Conservation (phyloP, 2,113 vertebrate genomes). For the Coturnix japonica region DNA sequence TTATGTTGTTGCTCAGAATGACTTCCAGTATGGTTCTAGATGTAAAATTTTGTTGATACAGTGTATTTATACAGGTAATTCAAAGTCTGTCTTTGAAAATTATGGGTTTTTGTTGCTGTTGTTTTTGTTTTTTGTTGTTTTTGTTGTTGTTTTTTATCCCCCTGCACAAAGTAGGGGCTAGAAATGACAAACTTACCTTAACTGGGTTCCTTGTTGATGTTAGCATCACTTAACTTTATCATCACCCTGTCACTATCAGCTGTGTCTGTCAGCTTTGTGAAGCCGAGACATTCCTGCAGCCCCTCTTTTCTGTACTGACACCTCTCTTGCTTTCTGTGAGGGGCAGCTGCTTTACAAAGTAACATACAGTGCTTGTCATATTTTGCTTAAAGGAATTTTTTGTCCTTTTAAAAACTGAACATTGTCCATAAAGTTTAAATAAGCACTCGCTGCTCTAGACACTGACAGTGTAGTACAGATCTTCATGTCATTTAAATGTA, state of each 20-base stretch:
- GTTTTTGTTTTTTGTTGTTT: no score
- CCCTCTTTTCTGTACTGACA: slow-evolving; percentile 27
- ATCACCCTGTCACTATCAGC: slow-evolving; percentile 37
- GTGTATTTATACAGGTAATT: not conserved
- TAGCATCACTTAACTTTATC: slow-evolving; percentile 6
- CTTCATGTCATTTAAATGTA: not conserved
- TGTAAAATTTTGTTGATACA: not conserved
- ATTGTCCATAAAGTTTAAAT: not conserved
- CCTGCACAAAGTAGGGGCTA: not conserved
- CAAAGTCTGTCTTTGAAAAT: not conserved
- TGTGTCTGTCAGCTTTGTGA: slow-evolving; percentile 2
- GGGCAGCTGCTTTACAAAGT: slow-evolving; percentile 33
- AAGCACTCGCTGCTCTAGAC: not conserved
- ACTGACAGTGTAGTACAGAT: not conserved
- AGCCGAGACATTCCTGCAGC: slow-evolving; percentile 46
- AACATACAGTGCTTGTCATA: not conserved
- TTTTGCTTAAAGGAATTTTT: not conserved
- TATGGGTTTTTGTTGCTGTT: not conserved
- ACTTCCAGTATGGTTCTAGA: not conserved
- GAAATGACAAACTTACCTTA: slow-evolving; percentile 23
- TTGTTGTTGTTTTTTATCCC: no score
- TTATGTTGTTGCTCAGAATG: not conserved
- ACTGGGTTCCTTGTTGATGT: not conserved
- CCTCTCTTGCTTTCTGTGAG: not conserved
- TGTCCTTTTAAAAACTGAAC: not conserved